phyloP scores from a whole-genome alignment of 2,113 vertebrate species.

The Triplophysa rosa region DNA sequence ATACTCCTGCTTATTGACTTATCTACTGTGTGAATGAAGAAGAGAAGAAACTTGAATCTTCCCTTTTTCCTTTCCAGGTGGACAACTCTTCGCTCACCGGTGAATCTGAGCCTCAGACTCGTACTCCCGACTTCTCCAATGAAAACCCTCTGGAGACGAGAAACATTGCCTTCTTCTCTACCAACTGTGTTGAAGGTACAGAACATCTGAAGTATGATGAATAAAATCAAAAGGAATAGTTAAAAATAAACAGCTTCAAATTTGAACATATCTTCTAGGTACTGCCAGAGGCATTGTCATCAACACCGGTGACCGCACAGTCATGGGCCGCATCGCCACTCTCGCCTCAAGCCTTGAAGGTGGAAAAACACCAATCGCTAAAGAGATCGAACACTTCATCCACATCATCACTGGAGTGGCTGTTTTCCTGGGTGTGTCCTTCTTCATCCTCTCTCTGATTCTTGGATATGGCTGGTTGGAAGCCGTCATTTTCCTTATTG shows the following conservation, averaged over 20 bases:
- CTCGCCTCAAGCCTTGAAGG: conserved; percentile 87
- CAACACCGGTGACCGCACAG: conserved; percentile 86
- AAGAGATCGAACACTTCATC: conserved; percentile 95
- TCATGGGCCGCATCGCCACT: conserved; percentile 91
- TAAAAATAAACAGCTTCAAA: background rate
- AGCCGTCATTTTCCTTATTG: conserved; percentile 94
- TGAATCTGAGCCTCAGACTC: conserved; percentile 93
- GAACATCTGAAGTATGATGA: background rate
- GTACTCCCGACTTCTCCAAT: conserved; percentile 89
- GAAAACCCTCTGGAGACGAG: conserved; percentile 94
- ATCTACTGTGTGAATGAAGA: too few relatives aligned
- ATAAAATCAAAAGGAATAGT: background rate
- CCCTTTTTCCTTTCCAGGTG: conserved; percentile 73
- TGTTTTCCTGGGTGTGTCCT: conserved; percentile 88
- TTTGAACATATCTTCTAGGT: conserved; percentile 65
- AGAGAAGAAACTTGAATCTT: background rate
- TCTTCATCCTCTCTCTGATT: conserved; percentile 91
- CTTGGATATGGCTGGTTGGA: conserved; percentile 92
- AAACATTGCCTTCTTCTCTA: conserved; percentile 94
- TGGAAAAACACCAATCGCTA: conserved; percentile 85
- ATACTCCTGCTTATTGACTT: background rate
- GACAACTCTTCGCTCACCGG: conserved; percentile 97
- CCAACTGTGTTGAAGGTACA: conserved; percentile 94
- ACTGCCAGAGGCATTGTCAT: conserved; percentile 87
- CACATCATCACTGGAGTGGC: conserved; percentile 94